phyloP scores from a whole-genome alignment of 2,888 invertebrate genomes.

The Heliconius aoede region DNA sequence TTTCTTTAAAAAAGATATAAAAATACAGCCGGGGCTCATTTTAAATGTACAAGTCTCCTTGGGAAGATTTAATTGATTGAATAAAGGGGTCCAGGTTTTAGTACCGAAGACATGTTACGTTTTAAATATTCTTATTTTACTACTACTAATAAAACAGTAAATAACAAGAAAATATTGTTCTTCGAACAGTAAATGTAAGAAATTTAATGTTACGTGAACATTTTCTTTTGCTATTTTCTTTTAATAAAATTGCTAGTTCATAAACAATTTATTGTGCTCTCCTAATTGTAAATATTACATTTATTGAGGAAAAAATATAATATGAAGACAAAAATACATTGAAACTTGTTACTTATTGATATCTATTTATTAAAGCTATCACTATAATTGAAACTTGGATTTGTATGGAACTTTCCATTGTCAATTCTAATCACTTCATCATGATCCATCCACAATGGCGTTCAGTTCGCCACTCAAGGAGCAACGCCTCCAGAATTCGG shows the following conservation, averaged over 20 bases:
- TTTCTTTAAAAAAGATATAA: too few species aligned
- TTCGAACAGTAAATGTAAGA: background rate
- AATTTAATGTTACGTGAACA: background rate
- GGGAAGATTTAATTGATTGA: background rate
- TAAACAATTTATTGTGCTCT: background rate
- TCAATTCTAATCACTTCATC: background rate
- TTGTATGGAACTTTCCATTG: background rate
- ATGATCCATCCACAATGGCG: too few species aligned
- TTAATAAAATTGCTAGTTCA: background rate
- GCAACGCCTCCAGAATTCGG: too few species aligned
- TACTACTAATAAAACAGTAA: background rate
- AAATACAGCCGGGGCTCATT: too few species aligned
- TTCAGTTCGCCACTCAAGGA: too few species aligned
- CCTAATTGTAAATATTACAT: background rate
- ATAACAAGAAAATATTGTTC: background rate
- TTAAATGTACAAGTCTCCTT: background rate
- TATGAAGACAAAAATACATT: background rate
- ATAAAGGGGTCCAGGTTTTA: too few species aligned
- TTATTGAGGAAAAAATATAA: background rate
- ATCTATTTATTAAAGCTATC: background rate
- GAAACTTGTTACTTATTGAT: background rate
- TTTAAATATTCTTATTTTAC: background rate
- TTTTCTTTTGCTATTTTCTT: background rate
- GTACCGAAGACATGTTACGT: background rate
- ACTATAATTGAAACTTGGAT: background rate